A percentile compares a stretch with the other conserved stretches of the same genome.
These are phyloP conservation scores for Tympanuchus pallidicinctus DNA, from an alignment of 2,113 vertebrate species.

Conservation along the genomic window DNA sequence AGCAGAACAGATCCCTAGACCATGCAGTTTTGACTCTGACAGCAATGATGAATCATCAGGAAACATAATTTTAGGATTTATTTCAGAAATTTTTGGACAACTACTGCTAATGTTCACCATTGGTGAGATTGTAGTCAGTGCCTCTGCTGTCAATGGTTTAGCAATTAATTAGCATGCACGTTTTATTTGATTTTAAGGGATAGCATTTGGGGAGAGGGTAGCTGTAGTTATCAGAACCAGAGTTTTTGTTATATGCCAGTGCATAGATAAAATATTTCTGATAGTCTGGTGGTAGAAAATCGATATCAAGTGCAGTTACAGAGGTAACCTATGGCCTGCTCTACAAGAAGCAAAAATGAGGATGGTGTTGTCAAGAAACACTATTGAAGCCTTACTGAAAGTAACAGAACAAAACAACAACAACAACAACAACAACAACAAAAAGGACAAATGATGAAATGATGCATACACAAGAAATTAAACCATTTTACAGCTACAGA, in stretches of 20 bases:
- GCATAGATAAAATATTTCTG: neutral
- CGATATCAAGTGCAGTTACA: neutral
- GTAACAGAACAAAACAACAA: neutral
- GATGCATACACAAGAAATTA: neutral
- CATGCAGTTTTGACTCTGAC: neutral
- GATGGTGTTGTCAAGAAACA: neutral
- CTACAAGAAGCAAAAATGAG: neutral
- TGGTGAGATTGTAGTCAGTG: fast-evolving
- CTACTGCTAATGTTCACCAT: neutral
- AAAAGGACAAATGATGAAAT: neutral
- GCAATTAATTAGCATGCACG: no score
- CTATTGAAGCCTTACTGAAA: neutral
- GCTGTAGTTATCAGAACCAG: neutral
- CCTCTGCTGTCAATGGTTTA: fast-evolving
- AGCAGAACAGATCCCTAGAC: neutral
- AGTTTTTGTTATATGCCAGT: fast-evolving
- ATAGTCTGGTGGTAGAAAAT: neutral
- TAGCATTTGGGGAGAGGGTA: neutral
- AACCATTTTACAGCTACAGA: neutral
- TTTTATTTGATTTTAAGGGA: neutral
- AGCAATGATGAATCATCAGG: neutral
- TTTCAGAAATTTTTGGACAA: neutral
- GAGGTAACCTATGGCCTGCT: neutral
- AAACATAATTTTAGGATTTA: fast-evolving
- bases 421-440: neutral